phyloP scores from a whole-genome alignment of 2,888 invertebrate species.

The Pyrrhia umbra region DNA sequence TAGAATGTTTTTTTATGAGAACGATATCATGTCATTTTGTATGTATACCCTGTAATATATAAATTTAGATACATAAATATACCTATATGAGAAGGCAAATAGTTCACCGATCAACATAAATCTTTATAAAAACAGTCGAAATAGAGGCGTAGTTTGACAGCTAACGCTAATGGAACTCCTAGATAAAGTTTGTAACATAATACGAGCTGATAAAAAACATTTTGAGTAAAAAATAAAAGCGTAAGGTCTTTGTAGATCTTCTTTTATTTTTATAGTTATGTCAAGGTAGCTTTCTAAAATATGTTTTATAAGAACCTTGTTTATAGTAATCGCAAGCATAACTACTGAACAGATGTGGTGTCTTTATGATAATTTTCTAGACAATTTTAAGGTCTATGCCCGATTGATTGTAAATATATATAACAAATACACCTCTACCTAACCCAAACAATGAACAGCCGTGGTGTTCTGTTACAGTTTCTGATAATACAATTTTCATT shows the following conservation, averaged over 20 bases:
- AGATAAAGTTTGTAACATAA: slow-evolving; percentile 27
- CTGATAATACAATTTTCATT: not conserved
- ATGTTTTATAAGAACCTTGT: too few relatives aligned
- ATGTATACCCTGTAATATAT: not conserved
- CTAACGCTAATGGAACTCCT: slow-evolving; percentile 41
- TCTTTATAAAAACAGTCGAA: slow-evolving; percentile 13
- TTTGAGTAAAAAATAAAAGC: slow-evolving; percentile 17
- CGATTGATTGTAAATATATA: too few relatives aligned
- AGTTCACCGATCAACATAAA: not conserved
- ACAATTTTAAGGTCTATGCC: too few relatives aligned
- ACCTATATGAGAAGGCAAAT: not conserved
- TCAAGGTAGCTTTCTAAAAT: not conserved
- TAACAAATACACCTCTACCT: too few relatives aligned
- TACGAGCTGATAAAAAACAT: slow-evolving; percentile 15
- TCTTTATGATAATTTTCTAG: too few relatives aligned
- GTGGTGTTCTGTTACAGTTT: too few relatives aligned
- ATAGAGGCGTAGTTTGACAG: slow-evolving; percentile 17
- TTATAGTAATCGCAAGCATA: too few relatives aligned
- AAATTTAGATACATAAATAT: not conserved
- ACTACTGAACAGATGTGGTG: too few relatives aligned
- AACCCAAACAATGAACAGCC: not conserved
- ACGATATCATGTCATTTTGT: not conserved
- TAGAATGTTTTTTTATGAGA: not conserved
- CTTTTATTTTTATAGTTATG: not conserved
- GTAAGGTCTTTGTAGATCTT: too few relatives aligned